Base-by-base conservation (phyloP, 2,888 invertebrate genomes). In the Drosophila quinaria region DNA sequence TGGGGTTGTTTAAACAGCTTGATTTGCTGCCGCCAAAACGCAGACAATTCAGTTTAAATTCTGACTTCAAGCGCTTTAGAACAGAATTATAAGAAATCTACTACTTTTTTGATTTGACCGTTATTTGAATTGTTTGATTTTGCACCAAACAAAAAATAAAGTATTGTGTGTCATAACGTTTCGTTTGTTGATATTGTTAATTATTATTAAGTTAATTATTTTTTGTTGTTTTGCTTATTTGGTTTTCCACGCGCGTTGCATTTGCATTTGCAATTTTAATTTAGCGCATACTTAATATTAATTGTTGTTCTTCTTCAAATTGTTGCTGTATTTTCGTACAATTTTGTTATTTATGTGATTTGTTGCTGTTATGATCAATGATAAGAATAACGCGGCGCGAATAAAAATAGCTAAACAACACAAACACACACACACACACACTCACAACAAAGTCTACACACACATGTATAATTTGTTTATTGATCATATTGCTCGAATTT, bases 1-100 rank as follows among this genome's bases (percentile, higher is more conserved):
- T 67, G 66, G 44, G 59, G 67, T 62, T 67, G 79, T 50, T 65
- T 61, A 61, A 13, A 54, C 75, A 62, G 51, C 31, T 72, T 61
- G 56, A 22, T 46, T 37, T 46, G 82, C 63, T 64, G 68, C 80
- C 87, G 85, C 70, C 84, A 89, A 85, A 79, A 87, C 81, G 54
- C 73, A 80, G 81, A 78, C 78, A 79, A 91, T 87, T 92, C 89
- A 92, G 92, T 92, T 91, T 89, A 83, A 90, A 88, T 90, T 87
- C 89, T 91, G 83, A 89, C 82, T 90, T 90, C 91, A 85, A 91
- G 82, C 90, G 84, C 81, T 87, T 76, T 85, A 85, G 90, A 91
- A 90, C 90, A 61, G 67, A 60, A 58, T 66, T 50, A 22, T 11
- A 6, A n/a, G 31, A 35, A 59, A 51, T 17, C 29, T 29, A 2